Percentiles rank a stretch among this genome's conserved stretches.
Evolutionary conservation across 37 sponge, comb jelly and placozoan genomes (phyloP).

Genomic region (Axinella damicornis): DNA sequence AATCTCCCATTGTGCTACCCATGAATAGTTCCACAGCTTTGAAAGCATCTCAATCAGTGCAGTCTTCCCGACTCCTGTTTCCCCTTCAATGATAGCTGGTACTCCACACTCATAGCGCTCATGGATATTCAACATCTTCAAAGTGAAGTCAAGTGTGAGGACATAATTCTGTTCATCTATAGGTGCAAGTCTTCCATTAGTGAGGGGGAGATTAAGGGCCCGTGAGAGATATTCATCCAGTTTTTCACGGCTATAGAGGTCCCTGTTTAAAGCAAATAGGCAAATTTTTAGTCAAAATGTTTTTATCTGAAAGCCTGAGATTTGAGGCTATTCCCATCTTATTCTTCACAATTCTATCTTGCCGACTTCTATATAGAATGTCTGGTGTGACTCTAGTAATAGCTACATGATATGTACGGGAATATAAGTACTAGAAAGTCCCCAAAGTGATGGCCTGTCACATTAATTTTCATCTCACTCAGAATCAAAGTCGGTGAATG

Average conservation of each 20-base stretch:
- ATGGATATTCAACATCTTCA: constrained; percentile 87
- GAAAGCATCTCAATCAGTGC: constrained; percentile 84
- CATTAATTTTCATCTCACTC: no score
- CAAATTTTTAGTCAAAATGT: background rate
- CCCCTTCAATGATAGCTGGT: constrained; percentile 92
- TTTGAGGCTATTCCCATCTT: no score
- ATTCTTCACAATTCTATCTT: no score
- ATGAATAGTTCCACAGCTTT: constrained; percentile 72
- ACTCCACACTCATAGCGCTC: constrained; percentile 87
- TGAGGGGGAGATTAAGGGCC: constrained; percentile 55
- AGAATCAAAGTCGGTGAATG: no score
- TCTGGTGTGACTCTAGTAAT: no score
- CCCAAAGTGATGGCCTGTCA: no score
- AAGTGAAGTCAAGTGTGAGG: constrained; percentile 83
- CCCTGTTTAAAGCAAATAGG: background rate
- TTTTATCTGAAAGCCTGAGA: no score
- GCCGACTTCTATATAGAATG: no score
- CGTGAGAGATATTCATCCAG: constrained; percentile 69
- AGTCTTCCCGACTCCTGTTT: constrained; percentile 94
- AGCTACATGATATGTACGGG: no score
- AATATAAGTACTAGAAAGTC: no score
- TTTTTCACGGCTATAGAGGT: constrained; percentile 39
- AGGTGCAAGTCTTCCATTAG: constrained; percentile 27
- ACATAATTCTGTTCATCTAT: constrained; percentile 84
- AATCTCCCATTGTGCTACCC: constrained; percentile 39